Base-by-base conservation (phyloP, 64 coral and sea anemone species). In the Catalaphyllia jardinei region DNA sequence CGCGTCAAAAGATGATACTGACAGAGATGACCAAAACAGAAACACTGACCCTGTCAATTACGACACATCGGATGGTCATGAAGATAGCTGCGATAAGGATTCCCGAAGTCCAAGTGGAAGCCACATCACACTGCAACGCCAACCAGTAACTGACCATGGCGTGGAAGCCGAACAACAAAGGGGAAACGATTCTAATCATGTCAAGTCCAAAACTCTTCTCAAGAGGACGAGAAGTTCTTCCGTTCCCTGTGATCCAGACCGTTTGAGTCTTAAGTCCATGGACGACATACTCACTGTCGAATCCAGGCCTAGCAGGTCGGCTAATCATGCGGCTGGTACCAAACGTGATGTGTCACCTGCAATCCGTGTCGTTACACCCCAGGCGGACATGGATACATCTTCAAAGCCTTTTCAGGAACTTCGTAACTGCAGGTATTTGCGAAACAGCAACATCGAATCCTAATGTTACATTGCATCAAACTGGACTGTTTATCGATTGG, bases 201-300 rank as follows among this genome's bases (percentile, higher is more conserved):
- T 16, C 13, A 69, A 51, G 33, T 22, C 35, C 3, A 85, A 85
- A 35, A 24, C 42, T 71, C 22, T 51, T 19, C 19, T 85, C 2
- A 85, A 67, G 12, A 69, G 64, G 30, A 71, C 81, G 14, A 20
- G 81, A 64, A 85, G 81, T n/a, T 69, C 81, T 10, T 85, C 81
- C 1, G 62, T 85, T 85, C 81, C 81, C 1, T 39, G 42, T 71
- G 81, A 85, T 24, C 81, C 81, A 52, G 61, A 42, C 13, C 4
- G n/a, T 24, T 51, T 27, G n/a, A 19, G 39, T 14, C 2, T 15
- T 14, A 71, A 67, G n/a, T 12, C 24, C 0, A 52, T 13, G n/a
- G 81, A 85, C 24, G 71, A 18, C 63, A 20, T 8, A 0, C 31
- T 17, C 28, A 51, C 62, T 71, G 22, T 10, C n/a, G 81, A 71